Conservation (phyloP, 2,113 vertebrate genomes). For the Callospermophilus lateralis region DNA sequence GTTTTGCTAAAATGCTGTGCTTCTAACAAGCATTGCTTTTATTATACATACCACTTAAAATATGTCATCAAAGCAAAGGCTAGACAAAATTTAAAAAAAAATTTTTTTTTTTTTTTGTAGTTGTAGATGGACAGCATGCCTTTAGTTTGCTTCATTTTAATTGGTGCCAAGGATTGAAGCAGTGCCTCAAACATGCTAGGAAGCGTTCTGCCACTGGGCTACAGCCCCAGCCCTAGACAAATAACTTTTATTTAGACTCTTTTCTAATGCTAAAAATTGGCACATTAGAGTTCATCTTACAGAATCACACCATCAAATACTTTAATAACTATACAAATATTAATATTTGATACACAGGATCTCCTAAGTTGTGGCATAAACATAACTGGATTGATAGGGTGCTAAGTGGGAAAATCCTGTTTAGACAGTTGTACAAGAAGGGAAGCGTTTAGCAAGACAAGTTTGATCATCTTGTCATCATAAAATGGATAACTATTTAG, state of each 20-base stretch:
- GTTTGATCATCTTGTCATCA: slow-evolving; percentile 85
- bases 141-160: too few relatives aligned
- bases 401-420: slow-evolving; percentile 87
- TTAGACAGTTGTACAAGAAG: slow-evolving; percentile 84
- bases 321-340: slow-evolving; percentile 89
- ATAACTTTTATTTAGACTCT: slow-evolving; percentile 81
- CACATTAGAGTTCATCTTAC: slow-evolving; percentile 87
- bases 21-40: background rate
- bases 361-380: slow-evolving; percentile 84
- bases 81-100: slow-evolving; percentile 18
- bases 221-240: slow-evolving; percentile 55
- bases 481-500: slow-evolving; percentile 87
- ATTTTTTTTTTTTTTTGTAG: too few relatives aligned
- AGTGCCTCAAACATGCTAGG: too few relatives aligned
- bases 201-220: too few relatives aligned
- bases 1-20: slow-evolving; percentile 10
- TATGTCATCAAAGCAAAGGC: slow-evolving; percentile 79
- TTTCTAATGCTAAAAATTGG: slow-evolving; percentile 84
- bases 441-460: slow-evolving; percentile 87
- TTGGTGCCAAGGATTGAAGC: too few relatives aligned
- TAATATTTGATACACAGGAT: slow-evolving; percentile 88
- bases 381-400: slow-evolving; percentile 85
- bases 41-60: slow-evolving; percentile 19
- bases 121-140: too few relatives aligned
- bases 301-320: slow-evolving; percentile 86